Base-by-base conservation (phyloP, 2,888 invertebrate species). In the Xestia xanthographa region DNA sequence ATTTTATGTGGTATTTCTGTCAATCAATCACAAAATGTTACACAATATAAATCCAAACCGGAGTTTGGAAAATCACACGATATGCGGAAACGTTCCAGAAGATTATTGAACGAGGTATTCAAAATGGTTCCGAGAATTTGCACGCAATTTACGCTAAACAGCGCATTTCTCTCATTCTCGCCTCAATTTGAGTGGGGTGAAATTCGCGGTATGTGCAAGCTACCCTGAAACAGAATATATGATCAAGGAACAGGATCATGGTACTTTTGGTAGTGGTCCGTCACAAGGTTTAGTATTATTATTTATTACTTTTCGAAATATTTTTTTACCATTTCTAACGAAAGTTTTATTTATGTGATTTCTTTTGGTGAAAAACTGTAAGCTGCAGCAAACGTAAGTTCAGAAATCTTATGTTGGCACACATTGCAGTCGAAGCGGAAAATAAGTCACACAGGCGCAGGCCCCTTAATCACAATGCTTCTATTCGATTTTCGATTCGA, bases 221-320 rank as follows among this genome's bases (percentile, higher is more conserved):
- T 67, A 22, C 41, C 12, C 20, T 60, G 71, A 82, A 72, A 82
- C 62, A n/a, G 82, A 85, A 85, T 85, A 26, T 14, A 60, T 76
- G 68, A 82, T 68, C 56, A 66, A 56, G 60, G 29, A 29, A 60
- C 34, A 12, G 29, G 8, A 41, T n/a, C n/a, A 60, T 3, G 14
- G 8, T 29, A 66, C 29, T 48, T 63, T 20, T 22, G 26, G 45
- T 34, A 38, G 38, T 60, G 14, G 12, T 34, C 34, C 34, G n/a
- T 29, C 20, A 58, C 48, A 45, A n/a, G 5, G 9, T 56, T 48
- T 43, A 17, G n/a, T 34, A 34, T 34, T 34, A 34, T 1, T 34
- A 3, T 34, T 34, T n/a, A n/a, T n/a, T n/a, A n/a, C 34, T 34
- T 34, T 34, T 34, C 34, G 34, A 34, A 34, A 34, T 34, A 34